Evolutionary conservation across 2,888 invertebrate species (phyloP).

Genomic region (Heliconius aoede): DNA sequence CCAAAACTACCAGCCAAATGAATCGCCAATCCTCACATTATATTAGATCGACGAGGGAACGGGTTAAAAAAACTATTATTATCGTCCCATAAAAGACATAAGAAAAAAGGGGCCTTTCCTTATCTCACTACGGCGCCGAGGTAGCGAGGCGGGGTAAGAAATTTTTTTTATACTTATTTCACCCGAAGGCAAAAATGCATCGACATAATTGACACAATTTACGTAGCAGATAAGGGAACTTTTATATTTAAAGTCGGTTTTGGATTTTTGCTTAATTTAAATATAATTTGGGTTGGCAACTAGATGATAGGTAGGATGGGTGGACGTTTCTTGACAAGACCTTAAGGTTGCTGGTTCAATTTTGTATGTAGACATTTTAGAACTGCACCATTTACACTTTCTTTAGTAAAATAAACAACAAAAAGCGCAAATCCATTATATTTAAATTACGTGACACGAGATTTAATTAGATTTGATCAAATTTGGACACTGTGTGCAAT

Average conservation of each 20-base stretch:
- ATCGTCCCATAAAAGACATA: constrained; percentile 63
- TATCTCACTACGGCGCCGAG: constrained; percentile 72
- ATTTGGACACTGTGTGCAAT: too few relatives aligned
- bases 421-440: too few relatives aligned
- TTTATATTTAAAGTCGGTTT: constrained; percentile 52
- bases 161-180: constrained; percentile 53
- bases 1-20: not conserved
- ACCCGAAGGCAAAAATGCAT: constrained; percentile 55
- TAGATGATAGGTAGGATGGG: not conserved
- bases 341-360: too few relatives aligned
- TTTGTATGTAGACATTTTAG: too few relatives aligned
- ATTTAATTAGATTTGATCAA: too few relatives aligned
- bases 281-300: constrained; percentile 2
- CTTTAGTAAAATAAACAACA: too few relatives aligned
- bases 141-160: constrained; percentile 55
- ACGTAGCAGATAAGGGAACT: constrained; percentile 68
- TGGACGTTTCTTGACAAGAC: too few relatives aligned
- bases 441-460: too few relatives aligned
- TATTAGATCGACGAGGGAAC: constrained; percentile 48
- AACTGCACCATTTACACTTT: too few relatives aligned
- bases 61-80: constrained; percentile 57
- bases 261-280: constrained; percentile 41
- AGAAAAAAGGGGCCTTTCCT: constrained; percentile 60
- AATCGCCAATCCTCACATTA: constrained; percentile 37
- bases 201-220: constrained; percentile 74